Evolutionary conservation across 2,888 invertebrate species (phyloP).

Genomic region (Rhodophaea formosa): DNA sequence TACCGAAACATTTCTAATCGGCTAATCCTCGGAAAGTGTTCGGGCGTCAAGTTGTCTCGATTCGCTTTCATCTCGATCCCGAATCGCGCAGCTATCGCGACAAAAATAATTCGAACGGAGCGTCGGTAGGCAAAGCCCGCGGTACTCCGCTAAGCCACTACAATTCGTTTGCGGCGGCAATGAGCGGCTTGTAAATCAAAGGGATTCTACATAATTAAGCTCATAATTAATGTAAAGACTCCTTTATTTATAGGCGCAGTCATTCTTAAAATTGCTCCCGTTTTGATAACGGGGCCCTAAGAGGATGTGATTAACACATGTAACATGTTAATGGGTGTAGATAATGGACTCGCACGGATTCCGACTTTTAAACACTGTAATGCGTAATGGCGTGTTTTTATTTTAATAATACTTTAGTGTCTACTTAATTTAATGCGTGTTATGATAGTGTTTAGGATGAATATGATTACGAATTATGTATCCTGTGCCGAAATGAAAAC

Average conservation of each 20-base stretch:
- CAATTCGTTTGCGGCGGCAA: slow-evolving; percentile 78
- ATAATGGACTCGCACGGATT: slow-evolving; percentile 51
- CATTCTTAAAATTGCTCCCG: slow-evolving; percentile 76
- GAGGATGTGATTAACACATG: slow-evolving; percentile 72
- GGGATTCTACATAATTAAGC: slow-evolving; percentile 80
- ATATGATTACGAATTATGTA: slow-evolving; percentile 63
- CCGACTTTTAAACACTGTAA: slow-evolving; percentile 33
- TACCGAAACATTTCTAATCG: slow-evolving; percentile 43
- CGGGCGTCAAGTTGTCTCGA: slow-evolving; percentile 67
- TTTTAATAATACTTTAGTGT: slow-evolving; percentile 31
- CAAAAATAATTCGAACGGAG: slow-evolving; percentile 76
- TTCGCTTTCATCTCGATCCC: slow-evolving; percentile 73
- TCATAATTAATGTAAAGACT: slow-evolving; percentile 79
- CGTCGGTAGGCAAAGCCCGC: slow-evolving; percentile 59
- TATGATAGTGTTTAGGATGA: slow-evolving; percentile 40
- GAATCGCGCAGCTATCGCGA: slow-evolving; percentile 53
- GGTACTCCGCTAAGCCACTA: slow-evolving; percentile 75
- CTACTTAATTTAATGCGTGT: slow-evolving; percentile 39
- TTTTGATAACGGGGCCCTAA: slow-evolving; percentile 65
- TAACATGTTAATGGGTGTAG: slow-evolving; percentile 62
- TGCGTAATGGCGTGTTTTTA: slow-evolving; percentile 27
- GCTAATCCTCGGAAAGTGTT: slow-evolving; percentile 66
- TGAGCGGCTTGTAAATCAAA: slow-evolving; percentile 80
- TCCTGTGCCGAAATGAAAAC: slow-evolving; percentile 51
- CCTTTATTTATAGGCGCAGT: slow-evolving; percentile 75